phyloP scores from a whole-genome alignment of 2,797 vertebrate genomes.

The Poecile montanus region DNA sequence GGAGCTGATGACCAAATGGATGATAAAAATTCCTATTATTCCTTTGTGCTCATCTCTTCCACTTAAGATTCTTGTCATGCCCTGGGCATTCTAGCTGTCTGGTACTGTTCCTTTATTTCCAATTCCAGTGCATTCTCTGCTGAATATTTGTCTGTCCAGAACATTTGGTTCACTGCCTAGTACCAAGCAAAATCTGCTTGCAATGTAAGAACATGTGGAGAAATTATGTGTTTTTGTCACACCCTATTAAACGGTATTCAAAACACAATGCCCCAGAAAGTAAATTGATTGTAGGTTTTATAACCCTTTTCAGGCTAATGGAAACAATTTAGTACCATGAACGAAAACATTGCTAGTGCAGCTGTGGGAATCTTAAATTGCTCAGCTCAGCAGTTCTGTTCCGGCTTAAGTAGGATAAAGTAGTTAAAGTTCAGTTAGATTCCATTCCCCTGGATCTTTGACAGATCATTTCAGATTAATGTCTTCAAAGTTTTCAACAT shows the following conservation, averaged over 20 bases:
- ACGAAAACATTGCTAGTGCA: constrained; percentile 59
- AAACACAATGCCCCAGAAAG: constrained; percentile 79
- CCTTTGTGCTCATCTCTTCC: constrained; percentile 29
- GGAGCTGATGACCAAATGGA: constrained; percentile 26
- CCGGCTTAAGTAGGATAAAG: constrained; percentile 64
- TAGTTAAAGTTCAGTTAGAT: constrained; percentile 67
- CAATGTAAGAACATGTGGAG: constrained; percentile 73
- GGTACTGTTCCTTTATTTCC: constrained; percentile 47
- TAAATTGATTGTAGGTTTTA: constrained; percentile 79
- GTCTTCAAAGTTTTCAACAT: constrained; percentile 64
- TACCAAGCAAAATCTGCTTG: constrained; percentile 64
- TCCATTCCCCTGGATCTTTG: constrained; percentile 62
- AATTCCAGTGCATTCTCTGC: constrained; percentile 27
- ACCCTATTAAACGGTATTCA: constrained; percentile 79
- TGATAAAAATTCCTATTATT: constrained; percentile 48
- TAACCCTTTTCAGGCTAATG: constrained; percentile 75
- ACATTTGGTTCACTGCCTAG: constrained; percentile 42
- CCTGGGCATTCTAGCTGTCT: constrained; percentile 16
- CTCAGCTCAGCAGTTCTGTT: constrained; percentile 60
- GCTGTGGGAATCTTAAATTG: constrained; percentile 65
- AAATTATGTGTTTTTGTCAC: constrained; percentile 78
- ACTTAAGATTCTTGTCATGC: constrained; percentile 61
- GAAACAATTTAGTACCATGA: constrained; percentile 78
- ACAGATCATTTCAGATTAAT: constrained; percentile 68
- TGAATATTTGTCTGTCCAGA: constrained; percentile 22